Evolutionary conservation across 2,113 vertebrate species (phyloP).

Genomic region (Prolemur simus): DNA sequence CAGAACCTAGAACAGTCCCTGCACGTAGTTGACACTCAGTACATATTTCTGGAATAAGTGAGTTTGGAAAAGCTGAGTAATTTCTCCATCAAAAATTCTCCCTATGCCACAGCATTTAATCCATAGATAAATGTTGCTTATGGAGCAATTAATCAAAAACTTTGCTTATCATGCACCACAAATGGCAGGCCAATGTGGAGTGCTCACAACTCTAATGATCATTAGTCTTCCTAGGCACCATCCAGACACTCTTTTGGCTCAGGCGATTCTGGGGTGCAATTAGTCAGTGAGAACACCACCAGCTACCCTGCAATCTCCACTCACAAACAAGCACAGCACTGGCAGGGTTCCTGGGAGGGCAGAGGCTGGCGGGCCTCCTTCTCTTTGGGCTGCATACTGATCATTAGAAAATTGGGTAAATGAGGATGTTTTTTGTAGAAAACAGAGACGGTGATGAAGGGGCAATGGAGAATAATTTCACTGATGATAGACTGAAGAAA

Average conservation of each 20-base stretch:
- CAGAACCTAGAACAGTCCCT: neutral
- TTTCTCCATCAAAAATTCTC: slow-evolving; percentile 36
- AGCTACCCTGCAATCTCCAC: neutral
- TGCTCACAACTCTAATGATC: neutral
- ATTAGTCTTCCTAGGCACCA: neutral
- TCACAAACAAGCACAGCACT: neutral
- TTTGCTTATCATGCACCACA: neutral
- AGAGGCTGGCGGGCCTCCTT: neutral
- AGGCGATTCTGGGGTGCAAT: neutral
- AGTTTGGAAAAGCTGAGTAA: slow-evolving; percentile 36
- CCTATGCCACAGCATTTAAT: neutral
- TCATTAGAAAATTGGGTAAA: neutral
- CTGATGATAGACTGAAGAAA: neutral
- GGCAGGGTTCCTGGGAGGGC: neutral
- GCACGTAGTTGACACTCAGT: neutral
- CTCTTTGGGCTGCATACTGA: neutral
- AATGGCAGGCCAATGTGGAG: slow-evolving; percentile 16
- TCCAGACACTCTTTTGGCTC: slow-evolving; percentile 4
- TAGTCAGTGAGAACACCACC: neutral
- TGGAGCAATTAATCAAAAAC: slow-evolving; percentile 56
- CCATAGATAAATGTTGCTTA: neutral
- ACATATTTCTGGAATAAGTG: neutral
- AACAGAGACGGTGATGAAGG: neutral
- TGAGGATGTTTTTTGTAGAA: neutral
- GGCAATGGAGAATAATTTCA: neutral